Base-by-base conservation (phyloP, 1,140 invertebrate species). In the Neodiprion lecontei region DNA sequence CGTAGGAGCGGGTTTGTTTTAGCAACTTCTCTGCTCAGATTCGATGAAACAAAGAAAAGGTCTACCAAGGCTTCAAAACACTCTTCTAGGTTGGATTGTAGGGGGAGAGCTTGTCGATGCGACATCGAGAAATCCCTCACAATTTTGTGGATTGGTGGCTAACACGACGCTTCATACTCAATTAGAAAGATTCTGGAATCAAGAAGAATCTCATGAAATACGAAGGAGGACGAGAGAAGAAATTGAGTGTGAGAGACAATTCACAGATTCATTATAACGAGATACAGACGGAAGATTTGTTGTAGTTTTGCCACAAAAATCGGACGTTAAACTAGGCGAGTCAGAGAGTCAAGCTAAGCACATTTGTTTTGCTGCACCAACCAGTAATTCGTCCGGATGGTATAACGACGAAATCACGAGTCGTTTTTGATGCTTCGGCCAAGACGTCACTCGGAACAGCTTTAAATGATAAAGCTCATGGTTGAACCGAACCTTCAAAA, bases 281-380 rank as follows among this genome's bases (percentile, higher is more conserved):
- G 74, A 78, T 72, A 14, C 11, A 50, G 72, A 80, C 40, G 83
- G 82, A 72, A 49, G 76, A 72, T 83, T 82, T 67, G 73, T 75
- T 47, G 78, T 84, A 17, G 48, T 40, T 17, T 68, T 83, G 23
- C 79, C 78, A 10, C 75, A 82, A 17, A 79, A 80, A 77, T 5
- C 47, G 14, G 70, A 76, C 61, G 65, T 76, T 10, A 68, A 4
- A 9, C 72, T 53, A 53, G 50, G 50, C 10, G 50, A 53, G 10
- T 53, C 50, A 11, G 1, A 53, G 50, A 21, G 17, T 21, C 17
- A 21, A 21, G 17, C 17, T 21, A 21, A 21, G 17, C 17, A 21
- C 17, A 21, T 53, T n/a, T 53, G n/a, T 21, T n/a, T 1, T 53
- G 1, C 50, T n/a, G n/a, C 50, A 53, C 2, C 50, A 53, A 53